Evolutionary conservation across 2,113 vertebrate genomes (phyloP).

Genomic region (Chionodraco myersi): DNA sequence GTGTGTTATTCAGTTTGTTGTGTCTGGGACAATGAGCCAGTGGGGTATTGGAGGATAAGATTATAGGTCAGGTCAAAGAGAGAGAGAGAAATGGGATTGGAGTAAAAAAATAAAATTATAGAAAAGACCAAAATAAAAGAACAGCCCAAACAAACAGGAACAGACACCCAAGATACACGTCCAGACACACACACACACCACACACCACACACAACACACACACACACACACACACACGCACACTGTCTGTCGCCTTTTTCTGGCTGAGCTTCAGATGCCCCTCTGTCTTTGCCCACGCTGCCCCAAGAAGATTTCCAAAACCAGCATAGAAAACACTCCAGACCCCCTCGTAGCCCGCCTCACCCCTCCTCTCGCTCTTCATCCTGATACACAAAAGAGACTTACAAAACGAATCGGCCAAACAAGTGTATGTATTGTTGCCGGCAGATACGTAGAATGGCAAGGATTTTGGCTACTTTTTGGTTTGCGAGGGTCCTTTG

Average conservation of each 20-base stretch:
- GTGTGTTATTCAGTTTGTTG: constrained; percentile 26
- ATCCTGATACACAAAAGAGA: constrained; percentile 67
- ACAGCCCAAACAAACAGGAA: constrained; percentile 47
- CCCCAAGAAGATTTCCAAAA: constrained; percentile 45
- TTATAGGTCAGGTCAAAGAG: constrained; percentile 63
- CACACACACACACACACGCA: constrained; percentile 7
- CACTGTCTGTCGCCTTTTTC: constrained; percentile 28
- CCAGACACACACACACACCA: no score
- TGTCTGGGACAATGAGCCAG: constrained; percentile 64
- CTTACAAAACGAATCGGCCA: constrained; percentile 60
- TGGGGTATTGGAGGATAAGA: constrained; percentile 58
- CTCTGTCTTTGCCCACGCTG: constrained; percentile 44
- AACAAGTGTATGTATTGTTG: constrained; percentile 76
- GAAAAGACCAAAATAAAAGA: constrained; percentile 27
- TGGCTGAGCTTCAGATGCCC: constrained; percentile 55
- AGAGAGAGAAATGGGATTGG: constrained; percentile 26
- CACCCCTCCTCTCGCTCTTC: constrained; percentile 33
- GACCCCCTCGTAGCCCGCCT: not conserved
- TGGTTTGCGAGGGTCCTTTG: constrained; percentile 55
- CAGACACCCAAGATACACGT: constrained; percentile 15
- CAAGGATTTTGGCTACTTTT: constrained; percentile 61
- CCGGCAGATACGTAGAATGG: constrained; percentile 63
- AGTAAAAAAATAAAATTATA: not conserved
- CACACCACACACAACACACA: not conserved
- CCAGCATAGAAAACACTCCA: constrained; percentile 7